Evolutionary conservation across 2,888 invertebrate genomes (phyloP), one percentile per base, ranked within the genome.

Genomic region (Melieria crassipennis): DNA sequence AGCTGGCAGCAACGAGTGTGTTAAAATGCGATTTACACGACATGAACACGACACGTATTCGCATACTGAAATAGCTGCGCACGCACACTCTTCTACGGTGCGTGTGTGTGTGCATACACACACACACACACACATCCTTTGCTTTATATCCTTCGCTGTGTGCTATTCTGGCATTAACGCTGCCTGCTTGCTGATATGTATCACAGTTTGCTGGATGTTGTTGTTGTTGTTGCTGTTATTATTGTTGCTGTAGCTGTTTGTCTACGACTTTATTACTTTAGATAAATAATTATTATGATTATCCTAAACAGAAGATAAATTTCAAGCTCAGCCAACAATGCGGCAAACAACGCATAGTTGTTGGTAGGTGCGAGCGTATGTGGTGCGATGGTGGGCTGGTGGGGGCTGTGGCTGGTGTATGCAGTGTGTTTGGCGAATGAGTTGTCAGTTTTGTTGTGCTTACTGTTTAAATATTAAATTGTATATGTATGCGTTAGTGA

Each of bases 241-340:
- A 9, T 1, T 10, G 30, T 11, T 4, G n/a, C 43, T 11, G 10
- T 16, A 11, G 56, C 16, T 56, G 16, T 48, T 52, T n/a, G 10
- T 10, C 16, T 10, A 43, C 6, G 6, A 60, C 43, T 67, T 64
- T 45, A 45, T 64, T 70, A 66, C 57, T 57, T 62, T 63, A 63
- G 16, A 66, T 70, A 73, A 73, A 73, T 67, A 73, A 67, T 73
- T 73, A 48, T 58, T 52, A 45, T 52, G 47, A 60, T 73, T 69
- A 69, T 69, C 46, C 56, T 11, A 48, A 57, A 61, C 30, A 58
- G 42, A 45, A 56, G 58, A 57, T 66, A 66, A 66, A 13, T 66
- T 52, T 55, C 65, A 65, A 65, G 55, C 60, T 60, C 46, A 43
- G 45, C 45, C 46, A 46, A 13, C 60, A 30, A 30, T 30, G 30